phyloP scores from a whole-genome alignment of 1,140 invertebrate species.

The Trypoxylus dichotomus region DNA sequence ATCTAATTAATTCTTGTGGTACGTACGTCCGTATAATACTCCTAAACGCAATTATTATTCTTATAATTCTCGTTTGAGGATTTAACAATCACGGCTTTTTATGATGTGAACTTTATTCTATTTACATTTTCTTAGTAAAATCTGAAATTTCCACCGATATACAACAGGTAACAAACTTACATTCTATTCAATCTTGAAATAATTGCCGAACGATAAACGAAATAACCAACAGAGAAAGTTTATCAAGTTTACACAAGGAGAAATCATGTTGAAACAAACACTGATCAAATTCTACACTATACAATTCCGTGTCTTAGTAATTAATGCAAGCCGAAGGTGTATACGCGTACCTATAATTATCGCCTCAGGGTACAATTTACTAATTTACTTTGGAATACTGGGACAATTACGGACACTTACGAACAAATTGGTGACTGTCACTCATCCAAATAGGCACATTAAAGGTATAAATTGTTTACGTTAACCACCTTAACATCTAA shows the following conservation, averaged over 20 bases:
- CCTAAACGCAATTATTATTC: too few species aligned
- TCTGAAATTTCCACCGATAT: too few species aligned
- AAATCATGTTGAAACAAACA: background rate
- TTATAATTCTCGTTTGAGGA: too few species aligned
- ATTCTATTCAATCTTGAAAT: background rate
- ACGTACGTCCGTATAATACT: too few species aligned
- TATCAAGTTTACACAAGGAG: background rate
- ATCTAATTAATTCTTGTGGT: too few species aligned
- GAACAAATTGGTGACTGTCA: background rate
- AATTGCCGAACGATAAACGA: background rate
- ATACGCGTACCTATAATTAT: slow-evolving; percentile 8
- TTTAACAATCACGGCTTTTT: too few species aligned
- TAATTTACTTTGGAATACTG: background rate
- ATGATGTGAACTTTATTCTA: too few species aligned
- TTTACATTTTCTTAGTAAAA: too few species aligned
- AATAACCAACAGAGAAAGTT: background rate
- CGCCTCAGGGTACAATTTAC: background rate
- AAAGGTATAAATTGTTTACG: background rate
- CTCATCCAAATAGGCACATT: background rate
- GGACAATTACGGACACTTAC: slow-evolving; percentile 9
- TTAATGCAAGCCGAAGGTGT: background rate
- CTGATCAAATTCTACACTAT: background rate
- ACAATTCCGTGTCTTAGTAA: background rate
- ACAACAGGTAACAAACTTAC: too few species aligned
- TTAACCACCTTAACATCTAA: too few species aligned